These are phyloP conservation scores for Hybos culiciformis DNA, from an alignment of 2,888 invertebrate genomes.

Conservation along the genomic window DNA sequence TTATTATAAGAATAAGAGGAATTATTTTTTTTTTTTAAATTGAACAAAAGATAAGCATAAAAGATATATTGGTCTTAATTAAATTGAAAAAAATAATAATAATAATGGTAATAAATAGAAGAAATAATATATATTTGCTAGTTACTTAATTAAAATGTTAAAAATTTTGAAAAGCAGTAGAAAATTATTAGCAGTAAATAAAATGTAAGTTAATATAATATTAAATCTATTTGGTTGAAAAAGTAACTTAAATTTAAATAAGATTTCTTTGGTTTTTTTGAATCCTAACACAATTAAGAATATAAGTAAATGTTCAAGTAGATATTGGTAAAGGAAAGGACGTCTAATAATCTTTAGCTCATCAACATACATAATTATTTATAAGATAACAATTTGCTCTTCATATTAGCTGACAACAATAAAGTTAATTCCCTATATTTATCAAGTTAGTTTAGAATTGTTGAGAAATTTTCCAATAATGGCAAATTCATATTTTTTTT, in stretches of 20 bases:
- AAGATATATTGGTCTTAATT: neutral
- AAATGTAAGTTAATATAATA: neutral
- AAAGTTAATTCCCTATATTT: too few relatives aligned
- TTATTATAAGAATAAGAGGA: neutral
- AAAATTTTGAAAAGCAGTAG: too few relatives aligned
- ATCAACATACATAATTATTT: too few relatives aligned
- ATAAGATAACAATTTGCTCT: too few relatives aligned
- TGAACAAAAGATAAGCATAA: neutral
- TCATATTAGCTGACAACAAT: too few relatives aligned
- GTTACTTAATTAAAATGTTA: neutral
- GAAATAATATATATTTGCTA: neutral
- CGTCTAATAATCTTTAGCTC: too few relatives aligned
- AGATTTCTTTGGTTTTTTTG: neutral
- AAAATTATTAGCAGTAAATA: neutral
- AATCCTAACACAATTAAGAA: too few relatives aligned
- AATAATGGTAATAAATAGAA: neutral
- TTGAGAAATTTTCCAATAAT: too few relatives aligned
- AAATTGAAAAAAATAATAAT: neutral
- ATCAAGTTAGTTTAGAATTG: too few relatives aligned
- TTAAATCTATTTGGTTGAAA: neutral
- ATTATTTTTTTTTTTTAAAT: neutral
- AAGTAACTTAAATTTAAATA: neutral
- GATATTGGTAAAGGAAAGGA: too few relatives aligned
- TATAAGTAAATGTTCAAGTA: too few relatives aligned
- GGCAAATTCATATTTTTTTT: too few relatives aligned